phyloP scores from a whole-genome alignment of 2,113 vertebrate genomes.

The Petromus typicus region DNA sequence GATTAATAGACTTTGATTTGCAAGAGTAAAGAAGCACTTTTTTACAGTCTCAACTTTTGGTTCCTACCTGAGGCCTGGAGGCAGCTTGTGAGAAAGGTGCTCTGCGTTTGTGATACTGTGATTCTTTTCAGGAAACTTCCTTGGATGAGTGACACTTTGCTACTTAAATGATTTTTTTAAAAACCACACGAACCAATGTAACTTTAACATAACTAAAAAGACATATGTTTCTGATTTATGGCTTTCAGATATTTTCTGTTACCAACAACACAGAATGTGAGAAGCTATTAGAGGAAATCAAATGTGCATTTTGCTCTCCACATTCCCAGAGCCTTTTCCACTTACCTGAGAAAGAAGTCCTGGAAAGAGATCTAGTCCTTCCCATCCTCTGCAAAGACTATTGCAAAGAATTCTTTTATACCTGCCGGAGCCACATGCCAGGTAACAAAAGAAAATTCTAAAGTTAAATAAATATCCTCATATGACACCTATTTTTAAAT shows the following conservation, averaged over 20 bases:
- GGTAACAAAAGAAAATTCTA: conserved; percentile 88
- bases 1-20: conserved; percentile 1
- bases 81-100: neutral
- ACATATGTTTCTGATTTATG: conserved; percentile 87
- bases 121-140: neutral
- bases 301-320: conserved; percentile 97
- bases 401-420: conserved; percentile 99
- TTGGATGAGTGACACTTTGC: conserved; percentile 30
- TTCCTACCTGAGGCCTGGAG: neutral
- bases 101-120: neutral
- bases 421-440: conserved; percentile 97
- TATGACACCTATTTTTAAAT: conserved; percentile 79
- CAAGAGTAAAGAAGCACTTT: neutral
- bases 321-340: conserved; percentile 97
- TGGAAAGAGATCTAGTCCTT: conserved; percentile 93
- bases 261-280: conserved; percentile 98
- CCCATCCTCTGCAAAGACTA: conserved; percentile 97
- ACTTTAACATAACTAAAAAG: neutral
- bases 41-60: neutral
- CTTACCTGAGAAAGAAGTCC: conserved; percentile 90
- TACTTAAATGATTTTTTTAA: conserved; percentile 53
- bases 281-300: conserved; percentile 97
- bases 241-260: conserved; percentile 95
- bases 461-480: neutral
- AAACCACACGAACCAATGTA: neutral